Evolutionary conservation across 92 coral and sea anemone species (phyloP).

Genomic region (Parazoanthus atlanticus): DNA sequence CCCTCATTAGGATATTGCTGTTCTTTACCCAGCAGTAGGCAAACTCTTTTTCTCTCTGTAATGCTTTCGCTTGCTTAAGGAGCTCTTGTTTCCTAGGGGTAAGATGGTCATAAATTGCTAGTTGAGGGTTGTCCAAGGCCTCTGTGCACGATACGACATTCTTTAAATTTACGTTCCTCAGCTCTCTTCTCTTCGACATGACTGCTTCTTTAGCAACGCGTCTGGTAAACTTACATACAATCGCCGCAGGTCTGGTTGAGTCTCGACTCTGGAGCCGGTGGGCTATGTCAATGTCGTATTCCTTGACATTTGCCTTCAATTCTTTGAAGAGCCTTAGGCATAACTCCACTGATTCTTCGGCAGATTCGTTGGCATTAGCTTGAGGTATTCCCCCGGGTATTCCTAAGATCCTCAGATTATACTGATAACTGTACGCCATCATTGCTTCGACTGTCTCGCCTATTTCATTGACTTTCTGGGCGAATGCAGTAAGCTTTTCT

Average conservation of each 20-base stretch:
- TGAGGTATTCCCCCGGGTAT: slow-evolving; percentile 48
- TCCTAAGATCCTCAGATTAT: slow-evolving; percentile 48
- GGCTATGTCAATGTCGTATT: slow-evolving; percentile 47
- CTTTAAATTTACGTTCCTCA: slow-evolving; percentile 35
- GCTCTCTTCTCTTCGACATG: slow-evolving; percentile 43
- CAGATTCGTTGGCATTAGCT: slow-evolving; percentile 44
- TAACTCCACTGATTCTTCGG: slow-evolving; percentile 48
- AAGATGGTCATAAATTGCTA: slow-evolving; percentile 43
- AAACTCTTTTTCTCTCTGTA: slow-evolving; percentile 34
- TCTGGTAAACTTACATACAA: slow-evolving; percentile 52
- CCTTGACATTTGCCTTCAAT: slow-evolving; percentile 47
- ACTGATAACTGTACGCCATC: slow-evolving; percentile 53
- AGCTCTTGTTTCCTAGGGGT: slow-evolving; percentile 44
- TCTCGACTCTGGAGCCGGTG: slow-evolving; percentile 50
- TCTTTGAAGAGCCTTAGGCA: slow-evolving; percentile 52
- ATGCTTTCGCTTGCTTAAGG: slow-evolving; percentile 36
- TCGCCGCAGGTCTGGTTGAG: slow-evolving; percentile 42
- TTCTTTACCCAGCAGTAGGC: slow-evolving; percentile 45
- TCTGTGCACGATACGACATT: slow-evolving; percentile 44
- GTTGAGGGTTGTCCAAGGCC: slow-evolving; percentile 25
- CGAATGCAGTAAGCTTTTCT: slow-evolving; percentile 38
- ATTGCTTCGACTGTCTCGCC: slow-evolving; percentile 54
- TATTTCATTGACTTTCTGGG: slow-evolving; percentile 44
- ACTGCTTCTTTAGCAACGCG: slow-evolving; percentile 53
- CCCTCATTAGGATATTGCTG: slow-evolving; percentile 23